Percentiles rank a stretch among this genome's conserved stretches.
These are phyloP conservation scores for Oxygymnocypris stewartii DNA, from an alignment of 2,113 vertebrate species.

Conservation along the genomic window DNA sequence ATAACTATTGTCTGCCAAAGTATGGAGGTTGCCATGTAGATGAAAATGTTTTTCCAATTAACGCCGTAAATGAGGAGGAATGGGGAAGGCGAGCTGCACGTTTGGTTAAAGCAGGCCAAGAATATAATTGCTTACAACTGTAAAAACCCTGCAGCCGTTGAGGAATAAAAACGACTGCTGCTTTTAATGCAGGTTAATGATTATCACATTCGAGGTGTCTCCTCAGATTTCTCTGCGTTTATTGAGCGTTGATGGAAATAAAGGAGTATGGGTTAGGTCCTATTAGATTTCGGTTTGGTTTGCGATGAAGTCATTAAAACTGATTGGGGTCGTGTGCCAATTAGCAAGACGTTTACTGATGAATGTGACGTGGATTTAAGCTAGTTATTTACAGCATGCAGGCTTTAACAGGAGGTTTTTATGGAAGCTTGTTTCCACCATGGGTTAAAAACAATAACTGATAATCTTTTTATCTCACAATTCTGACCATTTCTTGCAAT, in stretches of 20 bases:
- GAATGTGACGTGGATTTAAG: not conserved
- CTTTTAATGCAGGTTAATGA: conserved; percentile 19
- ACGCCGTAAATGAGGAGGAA: conserved; percentile 33
- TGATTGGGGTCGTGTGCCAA: not conserved
- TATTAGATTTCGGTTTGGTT: not conserved
- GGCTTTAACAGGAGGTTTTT: too few relatives aligned
- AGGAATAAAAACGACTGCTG: not conserved
- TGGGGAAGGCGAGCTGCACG: conserved; percentile 25
- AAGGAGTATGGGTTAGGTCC: not conserved
- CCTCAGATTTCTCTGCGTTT: not conserved
- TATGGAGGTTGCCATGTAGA: conserved; percentile 37
- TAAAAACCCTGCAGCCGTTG: conserved; percentile 34
- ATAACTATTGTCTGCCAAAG: conserved; percentile 57
- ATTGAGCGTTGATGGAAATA: not conserved
- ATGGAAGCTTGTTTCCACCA: too few relatives aligned
- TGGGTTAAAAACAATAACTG: too few relatives aligned
- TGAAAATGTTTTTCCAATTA: conserved; percentile 59
- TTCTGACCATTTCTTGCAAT: too few relatives aligned
- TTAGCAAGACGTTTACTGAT: too few relatives aligned
- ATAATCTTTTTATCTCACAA: too few relatives aligned
- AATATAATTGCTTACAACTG: conserved; percentile 56
- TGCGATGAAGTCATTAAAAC: not conserved
- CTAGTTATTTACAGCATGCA: not conserved
- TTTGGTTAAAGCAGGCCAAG: conserved; percentile 55
- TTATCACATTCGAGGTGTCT: conserved; percentile 14